phyloP scores from a whole-genome alignment of 2,888 invertebrate species.

The Phyllotreta cruciferae region DNA sequence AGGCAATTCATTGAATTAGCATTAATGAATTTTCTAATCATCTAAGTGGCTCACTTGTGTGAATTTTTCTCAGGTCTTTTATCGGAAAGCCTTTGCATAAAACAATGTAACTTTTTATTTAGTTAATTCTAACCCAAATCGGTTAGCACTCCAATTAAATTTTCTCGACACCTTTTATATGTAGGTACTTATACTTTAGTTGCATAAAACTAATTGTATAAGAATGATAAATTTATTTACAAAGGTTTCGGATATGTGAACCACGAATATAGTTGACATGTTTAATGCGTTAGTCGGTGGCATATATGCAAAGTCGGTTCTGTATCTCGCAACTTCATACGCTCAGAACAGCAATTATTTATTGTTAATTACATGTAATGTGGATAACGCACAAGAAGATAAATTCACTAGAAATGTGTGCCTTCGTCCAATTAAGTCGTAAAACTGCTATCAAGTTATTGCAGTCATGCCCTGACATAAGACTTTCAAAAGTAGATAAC shows the following conservation, averaged over 20 bases:
- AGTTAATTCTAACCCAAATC: neutral
- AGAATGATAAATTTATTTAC: too few species aligned
- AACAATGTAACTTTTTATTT: conserved; percentile 14
- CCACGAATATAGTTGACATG: conserved; percentile 1
- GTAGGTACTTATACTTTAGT: too few species aligned
- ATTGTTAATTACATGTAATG: conserved; percentile 20
- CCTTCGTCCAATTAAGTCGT: conserved; percentile 20
- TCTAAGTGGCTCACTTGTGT: neutral
- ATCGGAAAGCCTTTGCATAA: conserved; percentile 6
- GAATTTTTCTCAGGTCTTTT: neutral
- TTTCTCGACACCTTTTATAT: neutral
- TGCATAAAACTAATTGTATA: too few species aligned
- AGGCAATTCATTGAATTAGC: too few species aligned
- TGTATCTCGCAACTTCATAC: conserved; percentile 19
- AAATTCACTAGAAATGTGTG: conserved; percentile 20
- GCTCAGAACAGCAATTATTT: conserved; percentile 17
- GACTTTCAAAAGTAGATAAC: too few species aligned
- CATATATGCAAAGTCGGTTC: conserved; percentile 20
- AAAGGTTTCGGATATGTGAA: too few species aligned
- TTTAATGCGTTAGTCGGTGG: conserved; percentile 7
- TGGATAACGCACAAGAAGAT: conserved; percentile 19
- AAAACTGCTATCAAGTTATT: conserved; percentile 16
- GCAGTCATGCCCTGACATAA: neutral
- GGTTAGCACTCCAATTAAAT: conserved; percentile 1
- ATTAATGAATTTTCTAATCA: neutral